Base-by-base conservation (phyloP, 2,113 vertebrate species). In the Corynorhinus townsendii region DNA sequence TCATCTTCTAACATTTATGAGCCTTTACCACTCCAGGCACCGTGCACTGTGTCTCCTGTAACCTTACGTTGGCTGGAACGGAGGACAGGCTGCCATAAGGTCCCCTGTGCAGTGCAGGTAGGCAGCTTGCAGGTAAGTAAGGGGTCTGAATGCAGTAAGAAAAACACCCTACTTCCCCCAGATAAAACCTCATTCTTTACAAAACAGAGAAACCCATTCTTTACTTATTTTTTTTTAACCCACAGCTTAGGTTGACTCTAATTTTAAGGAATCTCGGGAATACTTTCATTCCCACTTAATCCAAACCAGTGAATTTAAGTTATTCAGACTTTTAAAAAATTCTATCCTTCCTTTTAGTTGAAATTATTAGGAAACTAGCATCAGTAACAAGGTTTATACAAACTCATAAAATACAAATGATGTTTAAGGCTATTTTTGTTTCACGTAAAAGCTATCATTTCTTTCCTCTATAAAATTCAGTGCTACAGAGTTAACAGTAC, bases 341-440 rank as follows among this genome's bases (percentile, higher is more conserved):
- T 95, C 90, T 79, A 92, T 71, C 35, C 68, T 90, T 84, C 52
- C 45, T 80, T 93, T 20, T 90, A 40, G 59, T 12, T n/a, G 93
- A 93, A 87, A 76, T 86, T 72, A 94, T 52, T 64, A 89, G 38
- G 10, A 84, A 86, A 93, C 19, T 69, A 72, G 47, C 49, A 86
- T 22, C 22, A 89, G 47, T 43, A 71, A 12, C 52, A 95, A 96
- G 19, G 47, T 82, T 91, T 93, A 95, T 49, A 88, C n/a, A 90
- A 94, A 89, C 43, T 72, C 66, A 71, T 69, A 88, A 95, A 93
- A 96, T 73, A 79, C 33, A 40, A 88, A 84, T 71, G 77, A 80
- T 54, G 24, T 80, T 90, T 66, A 80, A 90, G 69, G 38, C 33
- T 89, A 96, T 89, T 96, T 96, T 76, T 90, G 49, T 93, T 94